Percentiles rank a stretch among this genome's conserved stretches.
These are phyloP conservation scores for Mimachlamys varia DNA, from an alignment of 2,888 invertebrate genomes.

Conservation along the genomic window DNA sequence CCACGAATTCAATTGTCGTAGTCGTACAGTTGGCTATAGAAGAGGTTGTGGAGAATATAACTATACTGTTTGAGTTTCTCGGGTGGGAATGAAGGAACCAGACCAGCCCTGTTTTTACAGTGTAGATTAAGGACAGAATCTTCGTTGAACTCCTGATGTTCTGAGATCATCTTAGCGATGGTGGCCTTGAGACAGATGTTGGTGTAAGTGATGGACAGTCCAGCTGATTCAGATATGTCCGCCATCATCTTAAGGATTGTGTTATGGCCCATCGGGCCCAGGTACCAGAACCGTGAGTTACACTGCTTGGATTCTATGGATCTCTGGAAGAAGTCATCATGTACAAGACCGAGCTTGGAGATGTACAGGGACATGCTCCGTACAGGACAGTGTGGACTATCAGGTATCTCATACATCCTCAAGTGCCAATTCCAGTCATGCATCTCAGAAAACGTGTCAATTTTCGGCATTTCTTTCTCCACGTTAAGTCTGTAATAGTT, in stretches of 20 bases:
- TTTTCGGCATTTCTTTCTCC: conserved; percentile 46
- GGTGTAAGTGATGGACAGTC: conserved; percentile 40
- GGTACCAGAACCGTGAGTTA: conserved; percentile 37
- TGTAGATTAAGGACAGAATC: conserved; percentile 40
- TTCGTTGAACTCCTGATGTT: conserved; percentile 39
- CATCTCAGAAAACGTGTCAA: conserved; percentile 49
- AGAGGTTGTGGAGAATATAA: conserved; percentile 41
- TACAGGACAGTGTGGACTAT: conserved; percentile 45
- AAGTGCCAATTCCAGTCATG: conserved; percentile 49
- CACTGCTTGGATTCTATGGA: conserved; percentile 31
- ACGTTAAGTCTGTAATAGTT: conserved; percentile 42
- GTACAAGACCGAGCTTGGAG: conserved; percentile 38
- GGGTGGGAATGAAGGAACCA: conserved; percentile 29
- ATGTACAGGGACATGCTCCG: conserved; percentile 41
- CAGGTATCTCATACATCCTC: conserved; percentile 45
- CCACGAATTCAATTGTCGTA: not conserved
- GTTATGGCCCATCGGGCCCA: conserved; percentile 47
- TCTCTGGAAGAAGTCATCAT: conserved; percentile 44
- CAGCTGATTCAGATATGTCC: conserved; percentile 42
- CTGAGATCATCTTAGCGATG: conserved; percentile 38
- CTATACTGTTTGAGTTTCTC: conserved; percentile 45
- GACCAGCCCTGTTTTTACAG: conserved; percentile 38
- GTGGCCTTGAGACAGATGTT: conserved; percentile 50
- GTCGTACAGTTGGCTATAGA: conserved; percentile 40
- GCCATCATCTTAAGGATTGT: conserved; percentile 46